Conservation (phyloP, 1,140 invertebrate genomes). For the Popillia japonica region DNA sequence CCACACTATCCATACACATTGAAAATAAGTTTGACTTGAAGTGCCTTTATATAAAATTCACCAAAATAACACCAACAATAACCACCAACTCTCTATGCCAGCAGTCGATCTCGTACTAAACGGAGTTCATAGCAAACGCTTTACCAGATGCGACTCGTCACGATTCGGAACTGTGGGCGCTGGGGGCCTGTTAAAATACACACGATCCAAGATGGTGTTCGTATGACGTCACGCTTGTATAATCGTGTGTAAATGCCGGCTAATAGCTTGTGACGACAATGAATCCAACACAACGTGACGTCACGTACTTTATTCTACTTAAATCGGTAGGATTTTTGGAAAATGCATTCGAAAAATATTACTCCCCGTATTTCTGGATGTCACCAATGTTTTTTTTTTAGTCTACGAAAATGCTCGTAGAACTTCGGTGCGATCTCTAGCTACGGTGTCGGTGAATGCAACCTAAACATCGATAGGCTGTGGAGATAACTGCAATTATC, state of each 20-base stretch:
- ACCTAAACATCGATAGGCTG: no score
- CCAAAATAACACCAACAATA: slow-evolving; percentile 5
- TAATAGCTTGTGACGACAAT: not conserved
- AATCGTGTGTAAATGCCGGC: not conserved
- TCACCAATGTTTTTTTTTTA: no score
- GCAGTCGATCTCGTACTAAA: not conserved
- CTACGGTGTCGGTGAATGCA: no score
- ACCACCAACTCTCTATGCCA: not conserved
- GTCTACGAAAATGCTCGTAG: no score
- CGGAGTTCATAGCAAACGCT: not conserved
- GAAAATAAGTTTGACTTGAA: not conserved
- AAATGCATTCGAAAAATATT: no score
- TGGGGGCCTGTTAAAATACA: not conserved
- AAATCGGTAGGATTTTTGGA: no score
- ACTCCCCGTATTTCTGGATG: no score
- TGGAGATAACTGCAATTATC: no score
- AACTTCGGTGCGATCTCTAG: no score
- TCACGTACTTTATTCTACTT: not conserved
- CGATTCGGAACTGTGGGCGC: not conserved
- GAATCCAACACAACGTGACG: not conserved
- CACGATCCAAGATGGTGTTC: not conserved
- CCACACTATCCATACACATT: slow-evolving; percentile 10
- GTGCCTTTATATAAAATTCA: not conserved
- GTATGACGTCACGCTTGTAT: not conserved
- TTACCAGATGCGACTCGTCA: not conserved